Base-by-base conservation (phyloP, 92 coral and sea anemone species). In the Blastomussa wellsi region DNA sequence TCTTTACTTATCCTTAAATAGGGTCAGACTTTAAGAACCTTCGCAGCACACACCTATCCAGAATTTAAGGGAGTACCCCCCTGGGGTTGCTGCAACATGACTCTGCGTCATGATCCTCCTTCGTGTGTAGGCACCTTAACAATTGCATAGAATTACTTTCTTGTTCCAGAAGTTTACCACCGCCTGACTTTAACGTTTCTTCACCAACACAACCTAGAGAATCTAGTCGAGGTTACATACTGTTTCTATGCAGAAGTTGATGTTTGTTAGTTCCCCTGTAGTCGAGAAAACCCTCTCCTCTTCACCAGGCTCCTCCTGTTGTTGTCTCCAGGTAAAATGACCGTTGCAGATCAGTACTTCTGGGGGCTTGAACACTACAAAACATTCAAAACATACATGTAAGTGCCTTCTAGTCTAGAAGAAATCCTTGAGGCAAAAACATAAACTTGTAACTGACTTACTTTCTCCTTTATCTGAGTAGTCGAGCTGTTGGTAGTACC, bases 301-400 rank as follows among this genome's bases (percentile, higher is more conserved):
- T 72, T 78, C 68, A 51, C 67, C 79, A 37, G 79, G 44, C 36
- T 51, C 59, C 22, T 77, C 83, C n/a, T n/a, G n/a, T n/a, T 69
- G 66, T 36, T 86, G 76, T 52, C 86, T 75, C 95, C 95, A 92
- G 55, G 75, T 89, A 53, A 92, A 92, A 69, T 74, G 79, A 37
- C 95, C 95, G 59, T 92, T 68, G 16, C 26, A 20, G 16, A 85
- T 85, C 62, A 77, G 3, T 11, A 85, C 68, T 37, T 85, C 84
- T 15, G 84, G 83, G 80, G 79, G 74, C 65, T 68, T 57, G 87
- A 81, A 44, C 80, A 74, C 87, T 83, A 29, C 42, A 74, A 74
- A 74, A 70, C 26, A 69, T n/a, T n/a, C 0, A 52, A 51, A 10
- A 49, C 13, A 12, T 26, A 24, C 12, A 2, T 11, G 1, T 20